A percentile compares a stretch with the other conserved stretches of the same genome.
Evolutionary conservation across 1,140 invertebrate species (phyloP).

Genomic region (Phthorimaea operculella): DNA sequence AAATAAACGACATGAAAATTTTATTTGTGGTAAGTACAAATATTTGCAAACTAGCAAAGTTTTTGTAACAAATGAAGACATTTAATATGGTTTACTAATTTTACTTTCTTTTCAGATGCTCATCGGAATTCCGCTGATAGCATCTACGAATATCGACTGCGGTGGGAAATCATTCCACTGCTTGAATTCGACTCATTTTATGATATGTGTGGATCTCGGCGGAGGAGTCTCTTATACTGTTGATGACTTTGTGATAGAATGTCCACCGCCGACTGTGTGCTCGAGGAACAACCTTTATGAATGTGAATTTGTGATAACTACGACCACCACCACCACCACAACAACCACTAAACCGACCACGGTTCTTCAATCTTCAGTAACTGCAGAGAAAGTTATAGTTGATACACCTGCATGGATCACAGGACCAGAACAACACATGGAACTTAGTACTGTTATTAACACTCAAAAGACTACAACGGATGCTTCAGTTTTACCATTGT

Average conservation of each 20-base stretch:
- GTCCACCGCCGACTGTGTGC: slow-evolving; percentile 46
- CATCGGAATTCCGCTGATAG: slow-evolving; percentile 18
- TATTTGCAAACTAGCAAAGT: not conserved
- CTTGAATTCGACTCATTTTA: slow-evolving; percentile 58
- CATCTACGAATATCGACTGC: slow-evolving; percentile 44
- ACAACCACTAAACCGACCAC: too few species aligned
- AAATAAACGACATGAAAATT: slow-evolving; percentile 27
- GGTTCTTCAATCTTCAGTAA: too few species aligned
- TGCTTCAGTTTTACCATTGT: too few species aligned
- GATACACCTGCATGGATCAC: too few species aligned
- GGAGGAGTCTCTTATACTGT: slow-evolving; percentile 46
- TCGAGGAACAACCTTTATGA: slow-evolving; percentile 41
- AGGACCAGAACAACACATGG: too few species aligned
- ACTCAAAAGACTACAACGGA: too few species aligned
- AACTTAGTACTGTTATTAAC: too few species aligned
- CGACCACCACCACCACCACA: not conserved
- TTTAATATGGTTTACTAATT: not conserved
- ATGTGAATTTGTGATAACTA: slow-evolving; percentile 38
- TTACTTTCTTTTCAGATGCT: slow-evolving; percentile 31
- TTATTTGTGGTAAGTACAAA: slow-evolving; percentile 34
- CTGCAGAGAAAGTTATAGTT: too few species aligned
- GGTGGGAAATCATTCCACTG: slow-evolving; percentile 58
- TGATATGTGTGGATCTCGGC: slow-evolving; percentile 61
- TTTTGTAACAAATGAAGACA: not conserved
- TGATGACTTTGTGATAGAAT: slow-evolving; percentile 46